These are phyloP conservation scores for Gracilinanus agilis DNA, from an alignment of 2,113 vertebrate species.

Conservation along the genomic window DNA sequence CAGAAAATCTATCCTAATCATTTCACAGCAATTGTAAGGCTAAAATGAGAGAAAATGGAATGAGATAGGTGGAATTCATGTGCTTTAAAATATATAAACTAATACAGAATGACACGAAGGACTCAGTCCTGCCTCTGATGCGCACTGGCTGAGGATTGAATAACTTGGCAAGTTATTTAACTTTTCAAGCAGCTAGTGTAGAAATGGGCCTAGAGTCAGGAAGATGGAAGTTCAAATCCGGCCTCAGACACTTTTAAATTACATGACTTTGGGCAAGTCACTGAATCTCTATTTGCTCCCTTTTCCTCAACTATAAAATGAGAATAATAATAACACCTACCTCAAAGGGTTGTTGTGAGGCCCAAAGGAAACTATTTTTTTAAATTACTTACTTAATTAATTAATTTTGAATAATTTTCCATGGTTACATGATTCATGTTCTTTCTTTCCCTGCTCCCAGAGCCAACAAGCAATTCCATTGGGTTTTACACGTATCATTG, in stretches of 20 bases:
- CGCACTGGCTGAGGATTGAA: neutral
- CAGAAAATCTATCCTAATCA: neutral
- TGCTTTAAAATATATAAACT: neutral
- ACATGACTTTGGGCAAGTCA: neutral
- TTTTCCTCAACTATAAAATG: neutral
- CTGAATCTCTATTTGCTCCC: neutral
- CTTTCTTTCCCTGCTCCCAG: too few species aligned
- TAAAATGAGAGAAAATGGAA: neutral
- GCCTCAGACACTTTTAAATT: neutral
- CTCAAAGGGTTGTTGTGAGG: neutral
- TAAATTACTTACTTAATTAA: too few species aligned
- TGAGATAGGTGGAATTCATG: neutral
- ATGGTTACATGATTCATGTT: too few species aligned
- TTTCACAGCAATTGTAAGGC: neutral
- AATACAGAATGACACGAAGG: neutral
- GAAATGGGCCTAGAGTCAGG: neutral
- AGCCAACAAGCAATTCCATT: too few species aligned
- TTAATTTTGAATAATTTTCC: too few species aligned
- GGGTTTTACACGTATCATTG: too few species aligned
- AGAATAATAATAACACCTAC: neutral
- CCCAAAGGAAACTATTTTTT: neutral
- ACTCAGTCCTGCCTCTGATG: neutral
- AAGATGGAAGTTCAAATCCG: neutral
- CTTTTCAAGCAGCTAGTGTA: neutral
- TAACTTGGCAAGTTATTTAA: neutral